phyloP scores from a whole-genome alignment of 2,797 vertebrate species.

The Tenualosa thibaudeaui region DNA sequence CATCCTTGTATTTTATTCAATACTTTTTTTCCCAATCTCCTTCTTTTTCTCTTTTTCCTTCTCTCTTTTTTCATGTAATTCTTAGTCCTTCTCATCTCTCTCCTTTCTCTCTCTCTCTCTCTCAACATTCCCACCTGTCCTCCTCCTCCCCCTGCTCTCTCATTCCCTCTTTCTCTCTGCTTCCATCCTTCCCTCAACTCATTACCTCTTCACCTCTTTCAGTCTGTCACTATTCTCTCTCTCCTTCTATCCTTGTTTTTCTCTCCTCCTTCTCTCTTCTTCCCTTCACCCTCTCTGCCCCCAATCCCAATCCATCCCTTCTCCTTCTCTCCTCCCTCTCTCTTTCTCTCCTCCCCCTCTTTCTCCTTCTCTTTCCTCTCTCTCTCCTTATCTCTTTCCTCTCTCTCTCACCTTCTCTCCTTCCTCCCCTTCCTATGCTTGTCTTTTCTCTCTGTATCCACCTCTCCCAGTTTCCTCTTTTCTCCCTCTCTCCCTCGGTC shows the following conservation, averaged over 20 bases:
- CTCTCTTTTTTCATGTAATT: background rate
- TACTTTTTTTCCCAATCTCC: conserved; percentile 28
- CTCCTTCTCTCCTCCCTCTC: too few species aligned
- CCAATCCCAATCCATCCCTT: background rate
- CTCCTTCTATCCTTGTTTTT: background rate
- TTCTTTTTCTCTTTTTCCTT: conserved; percentile 39
- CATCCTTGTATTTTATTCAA: too few species aligned
- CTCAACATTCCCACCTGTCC: background rate
- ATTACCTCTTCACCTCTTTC: too few species aligned
- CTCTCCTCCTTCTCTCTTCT: background rate
- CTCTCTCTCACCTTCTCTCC: too few species aligned
- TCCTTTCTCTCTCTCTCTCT: background rate
- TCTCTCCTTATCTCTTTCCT: too few species aligned
- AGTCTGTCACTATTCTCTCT: background rate
- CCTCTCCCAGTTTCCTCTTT: background rate
- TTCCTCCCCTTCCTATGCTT: too few species aligned
- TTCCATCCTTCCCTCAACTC: too few species aligned
- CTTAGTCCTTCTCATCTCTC: background rate
- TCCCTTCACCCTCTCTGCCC: too few species aligned
- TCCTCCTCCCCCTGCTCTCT: background rate
- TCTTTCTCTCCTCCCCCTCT: background rate
- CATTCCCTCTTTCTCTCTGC: background rate
- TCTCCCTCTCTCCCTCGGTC: background rate
- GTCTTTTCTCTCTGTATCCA: too few species aligned
- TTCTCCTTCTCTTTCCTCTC: background rate